These are phyloP conservation scores for Myotis vivesi DNA, from an alignment of 2,797 vertebrate genomes.

Conservation along the genomic window DNA sequence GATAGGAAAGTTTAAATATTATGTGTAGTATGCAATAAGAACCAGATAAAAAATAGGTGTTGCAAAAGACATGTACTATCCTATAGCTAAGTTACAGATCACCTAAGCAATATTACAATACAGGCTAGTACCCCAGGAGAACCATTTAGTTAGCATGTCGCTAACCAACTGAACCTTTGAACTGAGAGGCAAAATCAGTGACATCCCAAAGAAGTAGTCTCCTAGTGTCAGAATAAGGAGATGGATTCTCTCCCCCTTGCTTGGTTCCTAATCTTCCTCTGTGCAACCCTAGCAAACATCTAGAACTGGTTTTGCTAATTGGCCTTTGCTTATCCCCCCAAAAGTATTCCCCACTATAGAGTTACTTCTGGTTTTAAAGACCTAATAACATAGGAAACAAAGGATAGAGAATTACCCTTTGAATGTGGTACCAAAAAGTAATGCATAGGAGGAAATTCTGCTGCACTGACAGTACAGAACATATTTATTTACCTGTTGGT, in stretches of 20 bases:
- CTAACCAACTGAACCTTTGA: background rate
- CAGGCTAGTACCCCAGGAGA: background rate
- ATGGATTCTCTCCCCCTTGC: background rate
- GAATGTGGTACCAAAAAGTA: background rate
- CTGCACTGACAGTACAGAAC: background rate
- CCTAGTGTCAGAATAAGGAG: background rate
- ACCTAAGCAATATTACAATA: background rate
- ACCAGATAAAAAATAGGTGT: background rate
- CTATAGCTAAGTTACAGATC: background rate
- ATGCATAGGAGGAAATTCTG: background rate
- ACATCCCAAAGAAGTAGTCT: background rate
- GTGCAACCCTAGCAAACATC: background rate
- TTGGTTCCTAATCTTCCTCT: background rate
- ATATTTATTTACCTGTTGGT: background rate
- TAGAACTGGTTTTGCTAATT: background rate
- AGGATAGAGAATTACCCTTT: background rate
- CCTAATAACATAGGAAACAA: background rate
- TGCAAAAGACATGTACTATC: background rate
- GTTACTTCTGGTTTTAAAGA: background rate
- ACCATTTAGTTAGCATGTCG: background rate
- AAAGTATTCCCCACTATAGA: background rate
- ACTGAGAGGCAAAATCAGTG: background rate
- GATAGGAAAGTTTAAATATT: background rate
- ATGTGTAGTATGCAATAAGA: background rate
- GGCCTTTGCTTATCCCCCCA: background rate